A percentile compares a stretch with the other conserved stretches of the same genome.
Evolutionary conservation across 2,888 invertebrate species (phyloP).

Genomic region (Drosophila tanythrix): DNA sequence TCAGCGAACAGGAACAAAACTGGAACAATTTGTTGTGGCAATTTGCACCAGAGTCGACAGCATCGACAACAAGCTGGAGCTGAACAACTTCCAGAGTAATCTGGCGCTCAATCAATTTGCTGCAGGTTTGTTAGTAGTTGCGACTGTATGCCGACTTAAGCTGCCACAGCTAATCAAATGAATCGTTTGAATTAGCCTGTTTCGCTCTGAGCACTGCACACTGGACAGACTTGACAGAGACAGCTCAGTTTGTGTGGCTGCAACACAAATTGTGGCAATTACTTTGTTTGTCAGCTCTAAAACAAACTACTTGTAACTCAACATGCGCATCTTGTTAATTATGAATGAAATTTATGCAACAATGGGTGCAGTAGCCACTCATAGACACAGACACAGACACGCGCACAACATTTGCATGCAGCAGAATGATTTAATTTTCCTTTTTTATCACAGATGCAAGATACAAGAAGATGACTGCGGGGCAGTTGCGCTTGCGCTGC

Average conservation of each 20-base stretch:
- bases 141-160: slow-evolving; percentile 60
- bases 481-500: slow-evolving; percentile 36
- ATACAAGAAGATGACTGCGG: slow-evolving; percentile 24
- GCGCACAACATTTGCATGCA: slow-evolving; percentile 48
- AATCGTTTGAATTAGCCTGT: slow-evolving; percentile 72
- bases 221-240: slow-evolving; percentile 30
- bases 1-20: slow-evolving; percentile 48
- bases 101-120: slow-evolving; percentile 74
- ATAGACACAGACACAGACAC: slow-evolving; percentile 19
- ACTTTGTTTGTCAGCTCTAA: slow-evolving; percentile 61
- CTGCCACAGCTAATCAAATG: slow-evolving; percentile 75
- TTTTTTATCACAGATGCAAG: slow-evolving; percentile 26
- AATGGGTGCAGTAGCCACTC: slow-evolving; percentile 67
- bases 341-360: slow-evolving; percentile 76
- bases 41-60: slow-evolving; percentile 61
- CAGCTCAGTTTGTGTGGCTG: slow-evolving; percentile 66
- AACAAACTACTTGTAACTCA: slow-evolving; percentile 50
- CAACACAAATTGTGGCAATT: slow-evolving; percentile 72
- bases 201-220: slow-evolving; percentile 10
- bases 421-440: slow-evolving; percentile 44
- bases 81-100: slow-evolving; percentile 60
- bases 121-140: slow-evolving; percentile 69
- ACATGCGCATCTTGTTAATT: slow-evolving; percentile 68
- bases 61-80: slow-evolving; percentile 22
- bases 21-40: slow-evolving; percentile 67